Base-by-base conservation (phyloP, 2,113 vertebrate species). In the Odocoileus virginianus region DNA sequence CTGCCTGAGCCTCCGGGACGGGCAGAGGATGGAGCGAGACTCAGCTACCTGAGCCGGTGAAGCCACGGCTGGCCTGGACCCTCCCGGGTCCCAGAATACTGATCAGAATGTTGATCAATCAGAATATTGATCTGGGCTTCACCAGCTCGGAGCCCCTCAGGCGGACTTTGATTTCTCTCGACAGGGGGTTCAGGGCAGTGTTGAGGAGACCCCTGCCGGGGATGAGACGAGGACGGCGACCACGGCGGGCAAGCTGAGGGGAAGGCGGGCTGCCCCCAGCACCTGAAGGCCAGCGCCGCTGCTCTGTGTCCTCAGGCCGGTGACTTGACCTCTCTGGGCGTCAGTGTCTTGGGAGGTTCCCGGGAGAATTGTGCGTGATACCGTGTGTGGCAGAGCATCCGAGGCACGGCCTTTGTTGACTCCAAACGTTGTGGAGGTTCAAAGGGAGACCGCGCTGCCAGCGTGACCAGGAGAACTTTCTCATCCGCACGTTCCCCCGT, bases 401-500 rank as follows among this genome's bases (percentile, higher is more conserved):
- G 54, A 82, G 74, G 76, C 14, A 23, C 3, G 25, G 50, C 52
- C 33, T 28, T 57, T 57, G n/a, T 10, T 30, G 45, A 54, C 55
- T 40, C n/a, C 86, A 60, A 60, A 74, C 6, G 13, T 27, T 47
- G 2, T 13, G 57, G 47, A 45, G 14, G 9, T n/a, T 52, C 47
- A 40, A 81, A 74, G 33, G 23, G 50, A 91, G 93, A 45, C n/a
- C 6, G 7, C 0, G 27, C 25, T 50, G 64, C 45, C 13, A 81
- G 23, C 33, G 30, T 14, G 36, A 57, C 43, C 40, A 25, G 0
- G 2, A 86, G 47, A 36, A 10, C 33, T 3, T 87, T 54, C 11
- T 90, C 13, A 25, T 11, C n/a, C 3, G 0, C 5, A 28, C 43
- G 11, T 14, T 19, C 6, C 16, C n/a, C 14, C 7, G 1, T 7